Percentiles rank a stretch among this genome's conserved stretches.
These are phyloP conservation scores for Xestia rhomboidea DNA, from an alignment of 2,888 invertebrate genomes.

Conservation along the genomic window DNA sequence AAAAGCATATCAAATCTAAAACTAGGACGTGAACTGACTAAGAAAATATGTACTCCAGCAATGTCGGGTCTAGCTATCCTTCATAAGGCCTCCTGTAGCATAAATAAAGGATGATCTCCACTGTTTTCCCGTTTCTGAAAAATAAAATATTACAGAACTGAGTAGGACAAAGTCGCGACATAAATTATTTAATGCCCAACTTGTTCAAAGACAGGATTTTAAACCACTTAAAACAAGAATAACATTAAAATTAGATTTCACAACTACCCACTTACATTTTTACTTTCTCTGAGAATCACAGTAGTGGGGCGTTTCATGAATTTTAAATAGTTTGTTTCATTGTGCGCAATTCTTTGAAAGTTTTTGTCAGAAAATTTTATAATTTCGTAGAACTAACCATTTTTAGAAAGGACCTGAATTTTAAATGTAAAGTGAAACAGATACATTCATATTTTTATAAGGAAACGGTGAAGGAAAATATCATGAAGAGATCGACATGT, in stretches of 20 bases:
- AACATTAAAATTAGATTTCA: constrained; percentile 36
- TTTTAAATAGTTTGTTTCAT: constrained; percentile 52
- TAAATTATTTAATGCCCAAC: constrained; percentile 23
- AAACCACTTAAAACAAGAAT: constrained; percentile 31
- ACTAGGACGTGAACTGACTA: not conserved
- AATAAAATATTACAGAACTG: not conserved
- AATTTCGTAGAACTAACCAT: constrained; percentile 2
- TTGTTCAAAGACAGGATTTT: constrained; percentile 17
- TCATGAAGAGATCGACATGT: not conserved
- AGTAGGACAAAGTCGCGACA: not conserved
- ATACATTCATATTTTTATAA: not conserved
- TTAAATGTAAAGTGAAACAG: not conserved
- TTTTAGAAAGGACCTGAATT: constrained; percentile 24
- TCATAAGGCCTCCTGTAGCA: not conserved
- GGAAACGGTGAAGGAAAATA: not conserved
- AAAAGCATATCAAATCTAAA: not conserved
- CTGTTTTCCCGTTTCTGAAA: constrained; percentile 14
- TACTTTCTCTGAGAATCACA: constrained; percentile 27
- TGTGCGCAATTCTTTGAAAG: constrained; percentile 43
- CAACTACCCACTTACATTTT: constrained; percentile 25
- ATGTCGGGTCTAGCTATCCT: not conserved
- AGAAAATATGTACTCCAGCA: not conserved
- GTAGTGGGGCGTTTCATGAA: constrained; percentile 47
- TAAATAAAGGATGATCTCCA: constrained; percentile 3
- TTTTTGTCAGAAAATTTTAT: constrained; percentile 39